Percentiles rank a stretch among this genome's conserved stretches.
These are phyloP conservation scores for Planiliza haematocheilus DNA, from an alignment of 2,113 vertebrate genomes.

Conservation along the genomic window DNA sequence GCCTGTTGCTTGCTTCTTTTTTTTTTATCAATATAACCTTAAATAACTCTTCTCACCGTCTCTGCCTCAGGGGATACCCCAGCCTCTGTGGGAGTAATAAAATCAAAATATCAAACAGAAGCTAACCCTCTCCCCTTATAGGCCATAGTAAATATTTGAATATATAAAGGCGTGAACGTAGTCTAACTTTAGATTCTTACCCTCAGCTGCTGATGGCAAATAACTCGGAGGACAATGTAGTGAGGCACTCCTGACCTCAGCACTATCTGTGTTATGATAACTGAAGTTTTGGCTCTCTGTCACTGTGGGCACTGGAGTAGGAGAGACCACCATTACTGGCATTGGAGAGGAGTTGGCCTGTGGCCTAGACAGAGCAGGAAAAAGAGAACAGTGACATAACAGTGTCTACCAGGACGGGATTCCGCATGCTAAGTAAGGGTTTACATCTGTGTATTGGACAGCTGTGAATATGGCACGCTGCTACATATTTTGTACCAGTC, in stretches of 20 bases:
- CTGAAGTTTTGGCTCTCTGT: constrained; percentile 41
- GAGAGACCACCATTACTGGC: constrained; percentile 16
- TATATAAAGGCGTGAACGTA: constrained; percentile 4
- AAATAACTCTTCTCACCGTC: constrained; percentile 46
- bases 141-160: constrained; percentile 13
- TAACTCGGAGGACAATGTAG: constrained; percentile 40
- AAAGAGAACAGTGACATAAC: constrained; percentile 25
- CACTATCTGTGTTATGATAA: constrained; percentile 60
- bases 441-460: neutral
- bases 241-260: constrained; percentile 14
- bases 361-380: constrained; percentile 41
- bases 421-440: constrained; percentile 2
- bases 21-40: neutral
- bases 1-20: neutral
- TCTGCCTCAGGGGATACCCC: neutral
- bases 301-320: constrained; percentile 14
- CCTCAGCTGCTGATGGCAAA: constrained; percentile 36
- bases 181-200: constrained; percentile 48
- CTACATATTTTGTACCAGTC: constrained; percentile 27
- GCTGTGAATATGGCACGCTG: too few species aligned
- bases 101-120: constrained; percentile 22
- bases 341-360: constrained; percentile 2
- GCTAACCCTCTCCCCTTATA: neutral
- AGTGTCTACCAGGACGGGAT: neutral
- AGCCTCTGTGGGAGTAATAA: constrained; percentile 37